Base-by-base conservation (phyloP, 2,113 vertebrate species). In the Alethe diademata region DNA sequence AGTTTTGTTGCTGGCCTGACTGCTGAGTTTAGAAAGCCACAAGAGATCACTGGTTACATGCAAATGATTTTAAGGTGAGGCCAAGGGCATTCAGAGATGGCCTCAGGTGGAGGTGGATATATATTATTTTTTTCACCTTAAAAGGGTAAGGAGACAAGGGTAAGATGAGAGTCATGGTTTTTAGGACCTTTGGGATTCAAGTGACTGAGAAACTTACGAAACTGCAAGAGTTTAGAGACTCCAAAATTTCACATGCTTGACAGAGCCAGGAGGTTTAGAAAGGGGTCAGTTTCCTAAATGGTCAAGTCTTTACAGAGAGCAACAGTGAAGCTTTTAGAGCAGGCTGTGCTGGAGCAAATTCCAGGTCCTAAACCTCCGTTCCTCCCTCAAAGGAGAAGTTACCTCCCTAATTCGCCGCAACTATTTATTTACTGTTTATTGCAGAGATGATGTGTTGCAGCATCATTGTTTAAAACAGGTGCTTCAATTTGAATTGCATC, bases 401-500 rank as follows among this genome's bases (percentile, higher is more conserved):
- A 33, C 26, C 9, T 61, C 13, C n/a, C 50, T 54, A 45, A 38
- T 47, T 62, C 12, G 20, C 12, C 33, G 60, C 19, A 82, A 6
- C 13, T 54, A 71, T 78, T 19, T 69, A n/a, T 67, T 75, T 79
- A 6, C 14, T 54, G 71, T 78, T 19, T 69, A n/a, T 67, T 72
- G 36, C 28, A 76, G 12, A 89, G 38, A 29, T 50, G 20, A 14
- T 42, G 25, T 45, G 47, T 47, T 87, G 73, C 33, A 31, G 42
- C 33, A 35, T 14, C 12, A 0, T 17, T 56, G 14, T 47, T 78
- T 64, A 56, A 78, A 85, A 72, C 8, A 33, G 9, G 12, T 65
- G 33, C 58, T 50, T 72, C 0, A 0, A 18, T 58, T 78, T 60
- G n/a, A 86, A n/a, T 76, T 8, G 0, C 33, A 12, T 38, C 24